A percentile compares a stretch with the other conserved stretches of the same genome.
phyloP scores from a whole-genome alignment of 1,140 invertebrate genomes.

The Drosophila busckii region DNA sequence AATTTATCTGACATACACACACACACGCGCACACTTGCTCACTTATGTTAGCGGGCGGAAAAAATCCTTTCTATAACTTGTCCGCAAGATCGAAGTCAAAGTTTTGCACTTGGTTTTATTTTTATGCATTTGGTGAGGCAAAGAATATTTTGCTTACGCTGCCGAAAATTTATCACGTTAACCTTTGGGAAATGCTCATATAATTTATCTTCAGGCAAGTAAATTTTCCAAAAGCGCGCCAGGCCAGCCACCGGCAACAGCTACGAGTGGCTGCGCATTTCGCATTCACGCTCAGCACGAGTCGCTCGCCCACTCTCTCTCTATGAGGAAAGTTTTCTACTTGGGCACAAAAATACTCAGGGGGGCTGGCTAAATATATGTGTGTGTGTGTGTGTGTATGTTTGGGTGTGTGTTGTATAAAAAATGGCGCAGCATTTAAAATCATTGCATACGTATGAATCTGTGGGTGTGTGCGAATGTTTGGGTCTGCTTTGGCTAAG shows the following conservation, averaged over 20 bases:
- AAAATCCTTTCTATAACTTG: slow-evolving; percentile 36
- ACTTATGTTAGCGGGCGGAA: slow-evolving; percentile 13
- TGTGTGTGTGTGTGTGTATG: slow-evolving; percentile 1
- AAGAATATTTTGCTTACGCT: slow-evolving; percentile 70
- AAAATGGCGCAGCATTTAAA: slow-evolving; percentile 58
- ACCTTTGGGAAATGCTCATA: slow-evolving; percentile 76
- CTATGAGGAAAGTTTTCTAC: slow-evolving; percentile 50
- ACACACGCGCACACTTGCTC: slow-evolving; percentile 3
- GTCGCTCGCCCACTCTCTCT: slow-evolving; percentile 13
- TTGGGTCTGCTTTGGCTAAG: slow-evolving; percentile 10
- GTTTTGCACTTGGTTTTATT: slow-evolving; percentile 7
- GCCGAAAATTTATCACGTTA: slow-evolving; percentile 73
- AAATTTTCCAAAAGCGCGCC: slow-evolving; percentile 50
- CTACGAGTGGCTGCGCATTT: no score
- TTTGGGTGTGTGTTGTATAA: slow-evolving; percentile 37
- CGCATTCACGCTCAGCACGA: no score
- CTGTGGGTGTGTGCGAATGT: slow-evolving; percentile 2
- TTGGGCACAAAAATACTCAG: slow-evolving; percentile 58
- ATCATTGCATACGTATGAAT: slow-evolving; percentile 23
- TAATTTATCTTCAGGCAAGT: slow-evolving; percentile 74
- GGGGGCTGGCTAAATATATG: slow-evolving; percentile 27
- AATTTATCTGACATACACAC: slow-evolving; percentile 66
- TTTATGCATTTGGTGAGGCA: slow-evolving; percentile 31
- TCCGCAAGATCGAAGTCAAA: slow-evolving; percentile 63
- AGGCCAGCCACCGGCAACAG: no score